A percentile compares a stretch with the other conserved stretches of the same genome.
These are phyloP conservation scores for Choristoneura fumiferana DNA, from an alignment of 1,140 invertebrate genomes.

Conservation along the genomic window DNA sequence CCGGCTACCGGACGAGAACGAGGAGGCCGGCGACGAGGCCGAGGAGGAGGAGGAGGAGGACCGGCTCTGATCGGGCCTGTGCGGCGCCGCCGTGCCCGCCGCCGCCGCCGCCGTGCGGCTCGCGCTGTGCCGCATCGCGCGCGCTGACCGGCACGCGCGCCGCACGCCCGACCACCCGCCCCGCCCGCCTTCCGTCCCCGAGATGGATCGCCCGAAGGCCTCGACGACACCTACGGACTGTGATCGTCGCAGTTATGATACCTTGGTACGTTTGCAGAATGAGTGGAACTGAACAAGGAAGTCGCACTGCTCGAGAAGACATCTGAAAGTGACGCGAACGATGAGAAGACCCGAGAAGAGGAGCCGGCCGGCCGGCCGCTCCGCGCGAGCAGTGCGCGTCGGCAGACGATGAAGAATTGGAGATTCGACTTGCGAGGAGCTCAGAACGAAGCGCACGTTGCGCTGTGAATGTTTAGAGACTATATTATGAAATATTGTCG, in stretches of 20 bases:
- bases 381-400: not conserved
- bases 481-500: constrained; percentile 59
- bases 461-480: constrained; percentile 57
- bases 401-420: constrained; percentile 1
- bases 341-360: too few species aligned
- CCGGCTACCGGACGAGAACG: constrained; percentile 93
- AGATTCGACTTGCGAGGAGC: constrained; percentile 13
- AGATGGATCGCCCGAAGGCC: constrained; percentile 19
- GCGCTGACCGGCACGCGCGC: constrained; percentile 48
- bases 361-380: too few species aligned
- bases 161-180: not conserved
- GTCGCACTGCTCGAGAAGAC: too few species aligned
- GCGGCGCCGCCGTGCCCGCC: constrained; percentile 70
- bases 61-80: constrained; percentile 84
- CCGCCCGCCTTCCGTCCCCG: constrained; percentile 23
- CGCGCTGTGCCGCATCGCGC: constrained; percentile 66
- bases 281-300: not conserved
- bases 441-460: constrained; percentile 25
- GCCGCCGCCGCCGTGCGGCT: constrained; percentile 69
- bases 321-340: too few species aligned
- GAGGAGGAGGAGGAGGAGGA: constrained; percentile 89
- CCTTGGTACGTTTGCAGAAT: not conserved
- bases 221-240: not conserved
- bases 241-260: too few species aligned
- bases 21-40: constrained; percentile 88